Evolutionary conservation across 30 jellyfish, hydroid and myxozoan genomes (phyloP), one percentile per base, ranked within the genome.

Genomic region (Cassiopea xamachana): DNA sequence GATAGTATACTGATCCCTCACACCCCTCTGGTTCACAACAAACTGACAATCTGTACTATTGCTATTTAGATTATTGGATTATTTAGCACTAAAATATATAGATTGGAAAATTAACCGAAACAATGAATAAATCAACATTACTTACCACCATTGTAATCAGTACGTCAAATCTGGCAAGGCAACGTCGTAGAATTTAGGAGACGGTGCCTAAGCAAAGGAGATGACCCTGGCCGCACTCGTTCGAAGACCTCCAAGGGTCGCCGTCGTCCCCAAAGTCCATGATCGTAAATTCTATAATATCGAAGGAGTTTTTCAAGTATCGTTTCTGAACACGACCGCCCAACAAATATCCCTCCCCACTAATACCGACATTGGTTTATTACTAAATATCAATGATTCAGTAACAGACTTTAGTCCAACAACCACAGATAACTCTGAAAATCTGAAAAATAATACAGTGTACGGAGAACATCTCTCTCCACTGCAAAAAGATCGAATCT

Each of bases 291-390:
- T 10, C 18, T 27, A 27, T 27, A 27, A 27, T 27, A 27, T 27
- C 39, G 39, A 27, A 27, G 88, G 88, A 19, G 19, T 73, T 4
- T 86, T 86, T 86, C 88, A 86, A 44, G 60, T 86, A 9, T 2
- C 93, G 14, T 61, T 86, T 60, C 44, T 86, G 39, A 86, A 86
- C 60, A 46, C 50, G 48, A 73, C 7, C 48, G 82, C 58, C 17
- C 15, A 86, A 39, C 46, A 7, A 8, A 82, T 73, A 8, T 16
- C 82, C 2, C 68, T 85, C 19, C 10, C 7, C 7, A 61, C 93
- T 10, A 12, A 27, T 2, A 85, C 12, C 50, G 19, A 43, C 7
- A 62, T 86, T 73, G 92, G 92, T 1, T 64, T 2, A 4, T 4
- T 61, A 12, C 50, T 7, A 7, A 46, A 7, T 27, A 45, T 12